phyloP scores from a whole-genome alignment of 2,888 invertebrate species.

The Hydriomena furcata region DNA sequence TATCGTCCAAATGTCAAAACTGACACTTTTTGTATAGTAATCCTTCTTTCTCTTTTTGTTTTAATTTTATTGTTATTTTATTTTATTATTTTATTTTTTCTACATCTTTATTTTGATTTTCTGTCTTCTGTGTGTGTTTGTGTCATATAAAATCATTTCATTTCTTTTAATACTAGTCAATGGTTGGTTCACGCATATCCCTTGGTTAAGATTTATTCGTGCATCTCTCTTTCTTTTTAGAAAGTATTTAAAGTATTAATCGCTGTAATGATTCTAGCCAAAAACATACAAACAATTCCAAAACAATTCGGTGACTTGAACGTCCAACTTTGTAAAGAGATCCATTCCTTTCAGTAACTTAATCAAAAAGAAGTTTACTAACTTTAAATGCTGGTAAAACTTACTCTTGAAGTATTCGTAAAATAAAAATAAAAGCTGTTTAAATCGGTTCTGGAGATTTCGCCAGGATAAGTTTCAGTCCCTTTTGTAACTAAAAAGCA shows the following conservation, averaged over 20 bases:
- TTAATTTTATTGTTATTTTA: too few species aligned
- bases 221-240: background rate
- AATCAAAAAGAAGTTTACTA: constrained; percentile 49
- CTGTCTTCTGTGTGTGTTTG: too few species aligned
- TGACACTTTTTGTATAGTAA: too few species aligned
- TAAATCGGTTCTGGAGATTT: constrained; percentile 37
- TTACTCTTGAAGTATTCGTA: constrained; percentile 45
- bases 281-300: background rate
- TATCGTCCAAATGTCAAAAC: too few species aligned
- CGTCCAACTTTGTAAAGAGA: constrained; percentile 47
- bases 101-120: too few species aligned
- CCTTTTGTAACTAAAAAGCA: constrained; percentile 31
- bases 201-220: too few species aligned
- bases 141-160: too few species aligned
- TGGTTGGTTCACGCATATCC: too few species aligned
- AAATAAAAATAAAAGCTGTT: constrained; percentile 55
- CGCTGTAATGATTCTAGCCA: constrained; percentile 4
- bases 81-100: too few species aligned
- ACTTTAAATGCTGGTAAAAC: constrained; percentile 48
- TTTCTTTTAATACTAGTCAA: too few species aligned
- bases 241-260: background rate
- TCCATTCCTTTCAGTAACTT: constrained; percentile 55
- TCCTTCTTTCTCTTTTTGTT: too few species aligned
- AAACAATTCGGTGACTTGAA: constrained; percentile 24
- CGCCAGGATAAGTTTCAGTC: constrained; percentile 29